Conservation (phyloP, 92 coral and sea anemone species). For the Umimayanthus kanabou region DNA sequence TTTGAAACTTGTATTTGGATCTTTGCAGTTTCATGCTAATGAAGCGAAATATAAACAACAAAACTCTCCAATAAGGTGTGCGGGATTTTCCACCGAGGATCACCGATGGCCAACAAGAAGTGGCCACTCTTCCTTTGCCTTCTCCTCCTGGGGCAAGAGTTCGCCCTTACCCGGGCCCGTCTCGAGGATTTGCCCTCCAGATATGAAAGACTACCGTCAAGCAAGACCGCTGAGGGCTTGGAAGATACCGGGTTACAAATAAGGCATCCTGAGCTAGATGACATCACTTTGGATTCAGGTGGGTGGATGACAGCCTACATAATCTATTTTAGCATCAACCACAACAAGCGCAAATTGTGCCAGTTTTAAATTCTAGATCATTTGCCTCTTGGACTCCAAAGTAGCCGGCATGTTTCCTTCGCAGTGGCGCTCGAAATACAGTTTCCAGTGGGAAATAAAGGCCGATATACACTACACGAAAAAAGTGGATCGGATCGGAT, state of each 20-base stretch:
- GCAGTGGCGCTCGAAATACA: too few relatives aligned
- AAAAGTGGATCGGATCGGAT: too few relatives aligned
- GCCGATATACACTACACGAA: too few relatives aligned
- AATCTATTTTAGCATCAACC: background rate
- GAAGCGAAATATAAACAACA: too few relatives aligned
- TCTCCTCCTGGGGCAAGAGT: slow-evolving; percentile 32
- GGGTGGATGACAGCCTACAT: background rate
- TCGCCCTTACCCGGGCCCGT: slow-evolving; percentile 17
- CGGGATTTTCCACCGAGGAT: background rate
- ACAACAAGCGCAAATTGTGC: too few relatives aligned
- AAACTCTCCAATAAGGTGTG: background rate
- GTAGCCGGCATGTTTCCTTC: too few relatives aligned
- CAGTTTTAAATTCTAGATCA: too few relatives aligned
- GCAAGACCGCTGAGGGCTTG: background rate
- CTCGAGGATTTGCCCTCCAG: slow-evolving; percentile 15
- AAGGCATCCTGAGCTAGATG: background rate
- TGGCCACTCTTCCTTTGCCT: slow-evolving; percentile 31
- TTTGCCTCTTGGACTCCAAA: too few relatives aligned
- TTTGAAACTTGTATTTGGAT: too few relatives aligned
- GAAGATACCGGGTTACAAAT: background rate
- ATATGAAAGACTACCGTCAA: background rate
- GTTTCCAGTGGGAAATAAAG: too few relatives aligned
- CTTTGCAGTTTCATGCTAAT: too few relatives aligned
- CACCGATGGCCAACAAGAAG: slow-evolving; percentile 20
- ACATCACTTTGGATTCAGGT: background rate